Evolutionary conservation across 2,888 invertebrate species (phyloP).

Genomic region (Cerastis leucographa): DNA sequence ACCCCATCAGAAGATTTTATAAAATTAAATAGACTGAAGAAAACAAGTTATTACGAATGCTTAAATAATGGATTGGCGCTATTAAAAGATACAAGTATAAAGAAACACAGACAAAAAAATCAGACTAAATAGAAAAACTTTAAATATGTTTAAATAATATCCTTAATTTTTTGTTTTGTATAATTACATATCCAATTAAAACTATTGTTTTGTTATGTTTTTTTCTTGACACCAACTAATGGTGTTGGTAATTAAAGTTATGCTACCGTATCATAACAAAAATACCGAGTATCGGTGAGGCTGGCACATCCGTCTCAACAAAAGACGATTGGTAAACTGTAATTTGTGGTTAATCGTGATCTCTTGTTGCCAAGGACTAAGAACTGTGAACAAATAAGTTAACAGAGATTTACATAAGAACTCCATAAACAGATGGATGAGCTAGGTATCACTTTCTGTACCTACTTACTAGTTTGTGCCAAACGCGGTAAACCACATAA

Average conservation of each 20-base stretch:
- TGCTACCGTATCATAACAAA: conserved; percentile 28
- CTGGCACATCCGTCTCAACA: conserved; percentile 42
- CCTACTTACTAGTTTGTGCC: background rate
- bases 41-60: conserved; percentile 3
- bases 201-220: conserved; percentile 18
- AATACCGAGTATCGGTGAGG: conserved; percentile 1
- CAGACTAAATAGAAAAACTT: background rate
- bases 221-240: conserved; percentile 32
- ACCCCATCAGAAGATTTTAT: background rate
- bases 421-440: background rate
- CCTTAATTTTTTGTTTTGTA: conserved; percentile 23
- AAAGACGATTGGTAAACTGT: conserved; percentile 28
- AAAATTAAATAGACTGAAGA: background rate
- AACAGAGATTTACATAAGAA: conserved; percentile 37
- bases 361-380: conserved; percentile 5
- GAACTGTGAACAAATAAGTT: conserved; percentile 28
- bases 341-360: conserved; percentile 57
- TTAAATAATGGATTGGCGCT: background rate
- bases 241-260: conserved; percentile 25
- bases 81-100: background rate
- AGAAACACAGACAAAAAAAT: background rate
- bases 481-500: conserved; percentile 11
- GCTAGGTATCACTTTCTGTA: background rate
- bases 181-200: conserved; percentile 17
- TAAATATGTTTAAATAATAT: background rate